Evolutionary conservation across 1,140 invertebrate species (phyloP).

Genomic region (Medauroidea extradentata): DNA sequence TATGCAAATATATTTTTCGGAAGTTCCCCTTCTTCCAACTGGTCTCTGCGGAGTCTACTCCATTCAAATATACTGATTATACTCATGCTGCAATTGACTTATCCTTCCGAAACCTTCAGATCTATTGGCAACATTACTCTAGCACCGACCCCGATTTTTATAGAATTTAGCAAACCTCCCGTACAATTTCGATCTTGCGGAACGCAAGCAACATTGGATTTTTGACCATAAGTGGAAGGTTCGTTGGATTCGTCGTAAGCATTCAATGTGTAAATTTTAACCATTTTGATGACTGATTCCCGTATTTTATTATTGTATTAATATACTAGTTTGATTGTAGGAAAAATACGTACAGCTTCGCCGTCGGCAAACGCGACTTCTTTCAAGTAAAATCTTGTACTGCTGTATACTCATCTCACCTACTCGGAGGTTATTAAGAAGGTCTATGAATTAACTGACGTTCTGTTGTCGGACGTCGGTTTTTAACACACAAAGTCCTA

Average conservation of each 20-base stretch:
- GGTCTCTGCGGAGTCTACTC: conserved; percentile 8
- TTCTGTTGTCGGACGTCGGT: conserved; percentile 6
- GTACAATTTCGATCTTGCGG: conserved; percentile 17
- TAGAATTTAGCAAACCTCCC: conserved; percentile 14
- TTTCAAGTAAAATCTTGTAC: conserved; percentile 11
- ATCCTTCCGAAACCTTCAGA: conserved; percentile 5
- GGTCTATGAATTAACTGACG: conserved; percentile 14
- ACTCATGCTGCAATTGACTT: conserved; percentile 22
- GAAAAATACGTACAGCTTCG: conserved; percentile 18
- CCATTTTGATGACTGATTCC: neutral
- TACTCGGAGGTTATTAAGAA: conserved; percentile 20
- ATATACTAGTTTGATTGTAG: conserved; percentile 12
- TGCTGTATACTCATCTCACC: conserved; percentile 17
- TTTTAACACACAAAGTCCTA: too few species aligned
- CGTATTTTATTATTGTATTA: conserved; percentile 16
- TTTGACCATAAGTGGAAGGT: conserved; percentile 5
- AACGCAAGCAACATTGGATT: conserved; percentile 1
- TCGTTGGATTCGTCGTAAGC: conserved; percentile 11
- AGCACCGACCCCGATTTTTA: conserved; percentile 17
- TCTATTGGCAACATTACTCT: conserved; percentile 21
- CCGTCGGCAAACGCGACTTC: conserved; percentile 12
- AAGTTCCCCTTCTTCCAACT: conserved; percentile 8
- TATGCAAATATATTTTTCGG: conserved; percentile 6
- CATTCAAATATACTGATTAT: conserved; percentile 18
- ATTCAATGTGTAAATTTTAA: conserved; percentile 14